These are phyloP conservation scores for Uromys caudimaculatus DNA, from an alignment of 2,797 vertebrate species.

Conservation along the genomic window DNA sequence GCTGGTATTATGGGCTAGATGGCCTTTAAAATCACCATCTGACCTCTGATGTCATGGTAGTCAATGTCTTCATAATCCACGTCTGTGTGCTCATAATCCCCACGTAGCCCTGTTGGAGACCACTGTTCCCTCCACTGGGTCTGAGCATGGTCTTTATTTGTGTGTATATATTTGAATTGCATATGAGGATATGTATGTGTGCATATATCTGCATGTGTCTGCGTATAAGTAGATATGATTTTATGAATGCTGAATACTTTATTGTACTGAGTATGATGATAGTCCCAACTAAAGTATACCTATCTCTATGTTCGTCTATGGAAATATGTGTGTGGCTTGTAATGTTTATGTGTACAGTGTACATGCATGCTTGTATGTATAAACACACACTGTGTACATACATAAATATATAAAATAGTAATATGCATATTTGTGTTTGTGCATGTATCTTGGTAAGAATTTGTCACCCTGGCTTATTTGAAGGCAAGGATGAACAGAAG, in stretches of 20 bases:
- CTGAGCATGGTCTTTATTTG: neutral
- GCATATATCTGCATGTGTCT: neutral
- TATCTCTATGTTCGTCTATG: neutral
- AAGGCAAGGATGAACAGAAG: neutral
- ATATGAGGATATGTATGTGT: neutral
- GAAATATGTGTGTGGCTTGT: neutral
- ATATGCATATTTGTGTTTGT: neutral
- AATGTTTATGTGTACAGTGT: neutral
- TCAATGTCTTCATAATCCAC: conserved; percentile 11
- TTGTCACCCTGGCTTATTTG: neutral
- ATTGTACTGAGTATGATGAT: neutral
- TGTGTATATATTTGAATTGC: neutral
- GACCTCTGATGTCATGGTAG: neutral
- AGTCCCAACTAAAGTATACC: neutral
- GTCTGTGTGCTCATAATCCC: neutral
- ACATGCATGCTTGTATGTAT: neutral
- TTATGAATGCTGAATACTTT: neutral
- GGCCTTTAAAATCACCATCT: conserved; percentile 2
- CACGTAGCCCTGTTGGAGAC: neutral
- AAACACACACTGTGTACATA: neutral
- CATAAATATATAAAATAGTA: neutral
- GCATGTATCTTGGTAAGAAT: neutral
- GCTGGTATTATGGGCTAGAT: neutral
- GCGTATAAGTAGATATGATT: neutral
- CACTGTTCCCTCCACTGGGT: neutral